Evolutionary conservation across 2,113 vertebrate species (phyloP).

Genomic region (Meles meles): DNA sequence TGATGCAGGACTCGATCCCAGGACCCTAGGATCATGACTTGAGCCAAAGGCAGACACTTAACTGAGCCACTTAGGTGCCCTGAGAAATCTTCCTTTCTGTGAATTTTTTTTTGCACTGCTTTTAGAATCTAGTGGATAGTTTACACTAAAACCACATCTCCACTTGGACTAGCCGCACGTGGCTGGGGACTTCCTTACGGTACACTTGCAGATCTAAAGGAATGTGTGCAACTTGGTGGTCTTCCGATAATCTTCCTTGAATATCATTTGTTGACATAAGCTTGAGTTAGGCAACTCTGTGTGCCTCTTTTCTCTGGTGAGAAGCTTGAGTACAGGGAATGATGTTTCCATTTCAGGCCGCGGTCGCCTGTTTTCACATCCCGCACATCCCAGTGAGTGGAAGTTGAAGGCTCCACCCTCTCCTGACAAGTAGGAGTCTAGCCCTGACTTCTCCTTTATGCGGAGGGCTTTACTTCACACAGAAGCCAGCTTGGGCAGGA

Average conservation of each 20-base stretch:
- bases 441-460: neutral
- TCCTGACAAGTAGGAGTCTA: neutral
- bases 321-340: neutral
- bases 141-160: neutral
- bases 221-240: neutral
- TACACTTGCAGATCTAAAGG: neutral
- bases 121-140: neutral
- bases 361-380: neutral
- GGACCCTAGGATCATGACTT: neutral
- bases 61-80: neutral
- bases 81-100: neutral
- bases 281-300: neutral
- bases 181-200: neutral
- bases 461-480: neutral
- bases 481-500: neutral
- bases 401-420: neutral
- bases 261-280: neutral
- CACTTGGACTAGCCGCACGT: neutral
- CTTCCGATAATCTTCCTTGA: neutral
- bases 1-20: neutral
- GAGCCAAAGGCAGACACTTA: neutral
- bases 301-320: neutral
- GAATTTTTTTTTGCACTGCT: neutral
- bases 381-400: neutral
- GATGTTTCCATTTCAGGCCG: neutral